phyloP scores from a whole-genome alignment of 2,113 vertebrate species.

The Strix uralensis region DNA sequence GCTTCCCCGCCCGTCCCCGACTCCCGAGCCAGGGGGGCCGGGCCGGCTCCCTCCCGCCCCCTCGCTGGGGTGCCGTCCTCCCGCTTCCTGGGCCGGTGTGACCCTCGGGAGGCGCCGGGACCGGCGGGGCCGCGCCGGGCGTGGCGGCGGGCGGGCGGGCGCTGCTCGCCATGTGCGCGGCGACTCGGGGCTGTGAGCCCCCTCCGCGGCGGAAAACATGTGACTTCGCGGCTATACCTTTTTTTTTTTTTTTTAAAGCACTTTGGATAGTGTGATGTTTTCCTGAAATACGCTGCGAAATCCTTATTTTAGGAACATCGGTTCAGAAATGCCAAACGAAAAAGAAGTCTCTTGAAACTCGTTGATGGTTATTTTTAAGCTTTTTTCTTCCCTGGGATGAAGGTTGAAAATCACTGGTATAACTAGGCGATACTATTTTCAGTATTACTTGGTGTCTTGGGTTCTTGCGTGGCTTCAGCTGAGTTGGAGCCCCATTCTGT shows the following conservation, averaged over 20 bases:
- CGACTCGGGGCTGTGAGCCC: not conserved
- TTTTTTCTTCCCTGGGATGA: not conserved
- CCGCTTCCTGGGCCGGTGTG: too few relatives aligned
- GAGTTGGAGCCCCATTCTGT: accelerated
- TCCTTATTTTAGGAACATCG: not conserved
- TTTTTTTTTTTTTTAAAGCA: not conserved
- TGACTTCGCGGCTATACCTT: not conserved
- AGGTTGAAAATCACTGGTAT: not conserved
- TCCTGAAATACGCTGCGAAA: not conserved
- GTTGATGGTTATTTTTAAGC: not conserved
- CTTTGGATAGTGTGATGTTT: too few relatives aligned
- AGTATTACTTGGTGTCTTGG: not conserved
- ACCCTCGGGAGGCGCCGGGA: not conserved
- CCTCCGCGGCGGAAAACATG: not conserved
- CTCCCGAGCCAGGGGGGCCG: not conserved
- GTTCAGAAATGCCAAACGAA: not conserved
- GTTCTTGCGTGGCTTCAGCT: accelerated
- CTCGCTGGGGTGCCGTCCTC: not conserved
- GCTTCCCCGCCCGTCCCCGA: too few relatives aligned
- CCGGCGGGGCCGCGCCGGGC: not conserved
- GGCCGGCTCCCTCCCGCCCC: too few relatives aligned
- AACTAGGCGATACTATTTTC: not conserved
- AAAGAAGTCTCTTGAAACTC: not conserved
- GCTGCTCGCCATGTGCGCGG: not conserved
- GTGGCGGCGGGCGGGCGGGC: not conserved